These are phyloP conservation scores for Quadroppia sp. DNA, from an alignment of 2,888 invertebrate genomes.

Conservation along the genomic window DNA sequence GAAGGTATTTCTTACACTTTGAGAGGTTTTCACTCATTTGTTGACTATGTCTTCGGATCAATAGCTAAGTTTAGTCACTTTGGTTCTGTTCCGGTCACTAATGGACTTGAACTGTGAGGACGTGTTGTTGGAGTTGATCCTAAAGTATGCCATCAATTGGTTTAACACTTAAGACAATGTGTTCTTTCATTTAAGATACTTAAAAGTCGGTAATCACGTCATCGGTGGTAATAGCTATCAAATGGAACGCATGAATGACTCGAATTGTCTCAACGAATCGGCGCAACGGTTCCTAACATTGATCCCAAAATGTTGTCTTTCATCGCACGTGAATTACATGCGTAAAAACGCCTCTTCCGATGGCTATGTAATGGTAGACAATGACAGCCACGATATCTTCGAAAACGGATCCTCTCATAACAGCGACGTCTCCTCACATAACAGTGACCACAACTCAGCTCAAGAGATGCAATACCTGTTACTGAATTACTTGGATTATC, in stretches of 20 bases:
- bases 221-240: conserved; percentile 70
- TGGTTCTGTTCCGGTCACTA: conserved; percentile 83
- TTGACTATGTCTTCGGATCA: background rate
- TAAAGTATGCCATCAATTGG: conserved; percentile 56
- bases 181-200: conserved; percentile 60
- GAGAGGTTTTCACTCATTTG: conserved; percentile 40
- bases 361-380: conserved; percentile 5
- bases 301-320: conserved; percentile 60
- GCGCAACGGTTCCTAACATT: conserved; percentile 71
- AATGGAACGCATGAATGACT: conserved; percentile 54
- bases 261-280: conserved; percentile 51
- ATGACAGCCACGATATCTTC: conserved; percentile 36
- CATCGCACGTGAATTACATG: conserved; percentile 20
- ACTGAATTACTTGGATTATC: conserved; percentile 59
- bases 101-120: conserved; percentile 92
- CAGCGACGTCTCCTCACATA: background rate
- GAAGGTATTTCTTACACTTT: conserved; percentile 61
- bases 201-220: conserved; percentile 75
- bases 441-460: background rate
- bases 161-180: background rate
- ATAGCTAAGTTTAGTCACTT: conserved; percentile 71
- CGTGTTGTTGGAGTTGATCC: conserved; percentile 83
- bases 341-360: background rate
- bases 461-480: conserved; percentile 48
- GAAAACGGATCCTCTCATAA: no score